Percentiles rank a stretch among this genome's conserved stretches.
phyloP scores from a whole-genome alignment of 2,888 invertebrate genomes.

The Protodeltote pygarga region DNA sequence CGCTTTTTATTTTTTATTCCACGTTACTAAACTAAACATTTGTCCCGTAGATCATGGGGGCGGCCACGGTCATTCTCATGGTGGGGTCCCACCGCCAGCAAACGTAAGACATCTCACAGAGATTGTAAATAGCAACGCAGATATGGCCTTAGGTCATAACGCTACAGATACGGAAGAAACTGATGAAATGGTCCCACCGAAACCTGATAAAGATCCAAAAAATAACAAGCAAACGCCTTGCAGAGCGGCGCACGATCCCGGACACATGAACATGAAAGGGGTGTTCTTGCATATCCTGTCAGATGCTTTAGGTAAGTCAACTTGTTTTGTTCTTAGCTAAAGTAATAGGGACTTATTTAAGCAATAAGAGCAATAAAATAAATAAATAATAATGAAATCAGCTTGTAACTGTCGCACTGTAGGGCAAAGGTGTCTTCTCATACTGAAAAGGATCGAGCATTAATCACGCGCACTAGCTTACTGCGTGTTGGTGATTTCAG shows the following conservation, averaged over 20 bases:
- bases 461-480: too few species aligned
- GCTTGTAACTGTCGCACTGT: too few species aligned
- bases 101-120: constrained; percentile 81
- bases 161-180: constrained; percentile 80
- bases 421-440: too few species aligned
- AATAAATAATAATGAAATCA: too few species aligned
- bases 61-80: constrained; percentile 89
- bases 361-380: too few species aligned
- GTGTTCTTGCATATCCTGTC: constrained; percentile 99
- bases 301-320: constrained; percentile 94
- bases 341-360: not conserved
- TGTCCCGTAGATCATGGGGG: constrained; percentile 90
- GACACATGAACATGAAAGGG: constrained; percentile 99
- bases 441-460: too few species aligned
- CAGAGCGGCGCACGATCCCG: constrained; percentile 82
- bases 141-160: constrained; percentile 79
- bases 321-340: constrained; percentile 3
- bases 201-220: constrained; percentile 62
- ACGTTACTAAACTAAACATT: constrained; percentile 2
- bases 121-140: constrained; percentile 82
- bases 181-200: constrained; percentile 81
- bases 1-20: not conserved
- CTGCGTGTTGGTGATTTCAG: too few species aligned
- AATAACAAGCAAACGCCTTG: constrained; percentile 77
- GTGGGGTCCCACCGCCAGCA: constrained; percentile 82